Evolutionary conservation across 2,888 invertebrate genomes (phyloP).

Genomic region (Agrochola litura): DNA sequence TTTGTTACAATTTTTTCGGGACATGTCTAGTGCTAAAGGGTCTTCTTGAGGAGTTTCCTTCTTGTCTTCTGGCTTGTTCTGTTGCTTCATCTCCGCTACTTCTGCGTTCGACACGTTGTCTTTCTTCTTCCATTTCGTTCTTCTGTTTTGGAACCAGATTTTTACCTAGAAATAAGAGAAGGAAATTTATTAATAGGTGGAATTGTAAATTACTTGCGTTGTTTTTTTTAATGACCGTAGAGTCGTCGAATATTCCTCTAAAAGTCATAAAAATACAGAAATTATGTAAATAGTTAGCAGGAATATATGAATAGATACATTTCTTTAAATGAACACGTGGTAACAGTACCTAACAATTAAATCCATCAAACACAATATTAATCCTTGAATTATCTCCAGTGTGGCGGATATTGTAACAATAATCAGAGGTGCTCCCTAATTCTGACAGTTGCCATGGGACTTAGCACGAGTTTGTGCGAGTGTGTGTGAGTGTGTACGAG

Average conservation of each 20-base stretch:
- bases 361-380: neutral
- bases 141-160: constrained; percentile 97
- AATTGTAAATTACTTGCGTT: neutral
- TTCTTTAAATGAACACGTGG: neutral
- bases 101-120: constrained; percentile 97
- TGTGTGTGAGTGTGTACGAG: constrained; percentile 40
- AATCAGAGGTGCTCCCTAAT: constrained; percentile 41
- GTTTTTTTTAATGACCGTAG: neutral
- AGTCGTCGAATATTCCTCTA: neutral
- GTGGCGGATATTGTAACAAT: constrained; percentile 23
- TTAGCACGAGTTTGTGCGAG: constrained; percentile 22
- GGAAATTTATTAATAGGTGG: constrained; percentile 18
- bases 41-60: constrained; percentile 80
- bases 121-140: constrained; percentile 95
- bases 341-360: neutral
- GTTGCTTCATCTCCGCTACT: constrained; percentile 95
- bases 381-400: constrained; percentile 15
- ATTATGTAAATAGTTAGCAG: neutral
- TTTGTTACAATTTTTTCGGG: constrained; percentile 85
- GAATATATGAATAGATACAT: neutral
- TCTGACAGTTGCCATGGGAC: constrained; percentile 53
- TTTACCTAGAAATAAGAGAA: constrained; percentile 93
- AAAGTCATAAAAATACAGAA: neutral
- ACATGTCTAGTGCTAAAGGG: constrained; percentile 85
- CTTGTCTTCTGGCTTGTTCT: constrained; percentile 85